phyloP scores from a whole-genome alignment of 2,113 vertebrate genomes.

The Zosterops lateralis region DNA sequence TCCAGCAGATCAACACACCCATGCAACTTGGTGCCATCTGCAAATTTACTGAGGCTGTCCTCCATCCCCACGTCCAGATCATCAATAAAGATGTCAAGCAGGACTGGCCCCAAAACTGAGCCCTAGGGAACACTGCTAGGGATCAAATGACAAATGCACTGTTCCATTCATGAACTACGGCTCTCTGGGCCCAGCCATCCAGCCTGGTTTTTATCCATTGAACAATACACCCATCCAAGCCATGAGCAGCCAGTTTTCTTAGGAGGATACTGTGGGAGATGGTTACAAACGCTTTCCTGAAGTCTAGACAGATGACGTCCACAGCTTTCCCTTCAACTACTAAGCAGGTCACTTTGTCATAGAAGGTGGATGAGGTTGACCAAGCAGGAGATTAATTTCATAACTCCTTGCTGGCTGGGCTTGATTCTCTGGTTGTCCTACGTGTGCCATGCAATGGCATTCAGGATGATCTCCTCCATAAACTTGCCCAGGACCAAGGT shows the following conservation, averaged over 20 bases:
- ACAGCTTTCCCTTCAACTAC: background rate
- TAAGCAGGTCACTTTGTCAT: background rate
- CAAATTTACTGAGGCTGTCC: background rate
- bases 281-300: background rate
- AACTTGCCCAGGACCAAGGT: no score
- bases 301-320: fast-evolving
- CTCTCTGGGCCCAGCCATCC: background rate
- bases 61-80: fast-evolving
- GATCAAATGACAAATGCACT: background rate
- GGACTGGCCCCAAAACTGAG: background rate
- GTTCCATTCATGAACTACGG: background rate
- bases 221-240: background rate
- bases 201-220: background rate
- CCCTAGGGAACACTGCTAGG: background rate
- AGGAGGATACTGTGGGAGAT: background rate
- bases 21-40: background rate
- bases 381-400: background rate
- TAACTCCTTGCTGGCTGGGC: background rate
- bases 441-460: background rate
- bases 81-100: background rate
- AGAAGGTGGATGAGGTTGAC: background rate
- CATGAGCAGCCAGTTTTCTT: background rate
- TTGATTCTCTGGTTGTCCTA: background rate
- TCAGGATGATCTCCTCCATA: background rate
- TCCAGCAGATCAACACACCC: background rate